A percentile compares a stretch with the other conserved stretches of the same genome.
These are phyloP conservation scores for Sebastes schlegelii DNA, from an alignment of 2,113 vertebrate species.

Conservation along the genomic window DNA sequence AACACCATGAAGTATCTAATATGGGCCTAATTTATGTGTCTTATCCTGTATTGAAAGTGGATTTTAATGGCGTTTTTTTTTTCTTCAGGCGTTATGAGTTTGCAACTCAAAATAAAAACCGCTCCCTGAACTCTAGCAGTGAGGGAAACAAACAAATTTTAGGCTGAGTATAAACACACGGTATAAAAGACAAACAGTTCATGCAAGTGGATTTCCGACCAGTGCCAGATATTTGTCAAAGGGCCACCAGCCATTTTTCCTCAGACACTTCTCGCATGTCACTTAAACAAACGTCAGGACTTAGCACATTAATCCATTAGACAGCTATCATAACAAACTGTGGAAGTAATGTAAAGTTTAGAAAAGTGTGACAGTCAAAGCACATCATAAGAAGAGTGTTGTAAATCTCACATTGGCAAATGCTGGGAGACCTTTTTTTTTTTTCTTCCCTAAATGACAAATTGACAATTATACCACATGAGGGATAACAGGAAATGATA, in stretches of 20 bases:
- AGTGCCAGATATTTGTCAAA: slow-evolving; percentile 56
- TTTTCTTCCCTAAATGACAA: slow-evolving; percentile 5
- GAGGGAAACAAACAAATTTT: slow-evolving; percentile 50
- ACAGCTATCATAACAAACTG: slow-evolving; percentile 69
- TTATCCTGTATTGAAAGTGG: slow-evolving; percentile 13
- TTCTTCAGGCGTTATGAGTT: not conserved
- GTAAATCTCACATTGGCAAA: slow-evolving; percentile 40
- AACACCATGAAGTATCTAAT: slow-evolving; percentile 29
- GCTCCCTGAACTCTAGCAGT: not conserved
- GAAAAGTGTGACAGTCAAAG: slow-evolving; percentile 56
- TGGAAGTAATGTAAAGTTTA: slow-evolving; percentile 63
- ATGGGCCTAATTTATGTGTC: slow-evolving; percentile 36
- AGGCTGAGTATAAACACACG: slow-evolving; percentile 39
- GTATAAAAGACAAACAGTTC: slow-evolving; percentile 16
- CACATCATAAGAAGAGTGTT: slow-evolving; percentile 22
- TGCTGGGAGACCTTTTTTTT: slow-evolving; percentile 8
- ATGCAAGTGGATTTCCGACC: slow-evolving; percentile 47
- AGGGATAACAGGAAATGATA: not conserved
- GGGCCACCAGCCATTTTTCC: slow-evolving; percentile 38
- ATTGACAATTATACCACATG: slow-evolving; percentile 7
- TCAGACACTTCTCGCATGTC: slow-evolving; percentile 58
- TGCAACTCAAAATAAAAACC: slow-evolving; percentile 32
- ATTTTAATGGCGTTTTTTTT: slow-evolving; percentile 40
- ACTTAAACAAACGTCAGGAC: slow-evolving; percentile 64
- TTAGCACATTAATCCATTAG: slow-evolving; percentile 56